A percentile compares a stretch with the other conserved stretches of the same genome.
These are phyloP conservation scores for Eulemur mongoz DNA, from an alignment of 2,797 vertebrate species.

Conservation along the genomic window DNA sequence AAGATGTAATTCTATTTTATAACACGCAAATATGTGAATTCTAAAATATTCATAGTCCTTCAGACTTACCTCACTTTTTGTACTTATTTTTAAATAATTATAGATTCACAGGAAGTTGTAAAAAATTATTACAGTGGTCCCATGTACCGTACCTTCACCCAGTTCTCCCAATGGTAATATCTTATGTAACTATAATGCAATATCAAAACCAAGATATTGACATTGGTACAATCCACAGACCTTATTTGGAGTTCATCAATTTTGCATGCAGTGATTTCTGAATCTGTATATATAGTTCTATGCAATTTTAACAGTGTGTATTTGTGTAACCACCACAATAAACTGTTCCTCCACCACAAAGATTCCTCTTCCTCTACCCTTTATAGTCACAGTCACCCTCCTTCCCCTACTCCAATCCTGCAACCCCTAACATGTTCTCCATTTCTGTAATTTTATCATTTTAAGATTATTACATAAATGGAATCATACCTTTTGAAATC, in stretches of 20 bases:
- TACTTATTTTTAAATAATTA: slow-evolving; percentile 51
- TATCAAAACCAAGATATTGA: not conserved
- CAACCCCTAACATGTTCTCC: slow-evolving; percentile 19
- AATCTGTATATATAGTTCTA: not conserved
- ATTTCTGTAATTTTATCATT: slow-evolving; percentile 40
- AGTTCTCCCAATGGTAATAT: not conserved
- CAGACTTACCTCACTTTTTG: slow-evolving; percentile 39
- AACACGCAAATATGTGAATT: not conserved
- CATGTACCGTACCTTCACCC: not conserved
- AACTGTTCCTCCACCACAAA: slow-evolving; percentile 19
- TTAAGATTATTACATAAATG: slow-evolving; percentile 33
- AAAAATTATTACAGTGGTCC: not conserved
- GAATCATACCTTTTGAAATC: slow-evolving; percentile 40
- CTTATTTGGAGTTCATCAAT: slow-evolving; percentile 19
- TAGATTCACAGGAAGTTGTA: not conserved
- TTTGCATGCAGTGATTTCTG: slow-evolving; percentile 43
- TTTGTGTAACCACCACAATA: not conserved
- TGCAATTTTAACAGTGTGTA: not conserved
- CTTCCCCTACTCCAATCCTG: not conserved
- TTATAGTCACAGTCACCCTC: not conserved
- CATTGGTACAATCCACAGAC: not conserved
- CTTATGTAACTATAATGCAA: not conserved
- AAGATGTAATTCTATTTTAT: slow-evolving; percentile 21
- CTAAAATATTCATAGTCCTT: slow-evolving; percentile 37
- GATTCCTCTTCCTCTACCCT: not conserved